Conservation (phyloP, 2,888 invertebrate species). For the Nasonovia ribisnigri region DNA sequence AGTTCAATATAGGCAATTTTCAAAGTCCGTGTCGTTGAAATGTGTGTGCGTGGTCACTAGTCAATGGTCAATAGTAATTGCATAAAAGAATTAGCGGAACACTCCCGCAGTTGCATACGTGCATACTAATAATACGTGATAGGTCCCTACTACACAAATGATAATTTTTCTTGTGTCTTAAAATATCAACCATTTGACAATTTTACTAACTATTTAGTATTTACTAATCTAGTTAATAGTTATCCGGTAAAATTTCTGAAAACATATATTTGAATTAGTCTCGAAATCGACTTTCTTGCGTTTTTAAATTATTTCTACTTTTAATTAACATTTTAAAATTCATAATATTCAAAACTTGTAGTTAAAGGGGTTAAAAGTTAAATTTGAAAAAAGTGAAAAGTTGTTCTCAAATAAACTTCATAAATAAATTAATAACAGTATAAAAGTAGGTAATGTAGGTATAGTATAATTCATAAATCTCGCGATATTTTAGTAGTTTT, state of each 20-base stretch:
- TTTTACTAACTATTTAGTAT: too few species aligned
- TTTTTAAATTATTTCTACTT: neutral
- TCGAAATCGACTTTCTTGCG: neutral
- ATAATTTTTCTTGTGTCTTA: neutral
- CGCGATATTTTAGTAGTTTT: too few species aligned
- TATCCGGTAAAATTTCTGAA: neutral
- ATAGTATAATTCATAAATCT: too few species aligned
- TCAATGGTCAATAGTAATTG: neutral
- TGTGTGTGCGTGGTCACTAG: neutral
- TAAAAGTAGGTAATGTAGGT: too few species aligned
- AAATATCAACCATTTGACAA: neutral
- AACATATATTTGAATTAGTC: neutral
- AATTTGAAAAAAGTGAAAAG: too few species aligned
- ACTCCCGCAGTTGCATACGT: neutral
- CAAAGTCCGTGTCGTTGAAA: neutral
- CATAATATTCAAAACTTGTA: neutral
- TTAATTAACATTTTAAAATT: too few species aligned
- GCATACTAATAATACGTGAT: neutral
- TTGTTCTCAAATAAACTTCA: neutral
- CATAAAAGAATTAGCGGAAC: neutral
- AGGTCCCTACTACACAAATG: neutral
- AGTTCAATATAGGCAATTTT: conserved; percentile 6
- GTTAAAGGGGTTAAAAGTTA: too few species aligned
- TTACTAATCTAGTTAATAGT: neutral
- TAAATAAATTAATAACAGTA: too few species aligned